These are phyloP conservation scores for Aricia artaxerxes DNA, from an alignment of 2,888 invertebrate genomes.

Conservation along the genomic window DNA sequence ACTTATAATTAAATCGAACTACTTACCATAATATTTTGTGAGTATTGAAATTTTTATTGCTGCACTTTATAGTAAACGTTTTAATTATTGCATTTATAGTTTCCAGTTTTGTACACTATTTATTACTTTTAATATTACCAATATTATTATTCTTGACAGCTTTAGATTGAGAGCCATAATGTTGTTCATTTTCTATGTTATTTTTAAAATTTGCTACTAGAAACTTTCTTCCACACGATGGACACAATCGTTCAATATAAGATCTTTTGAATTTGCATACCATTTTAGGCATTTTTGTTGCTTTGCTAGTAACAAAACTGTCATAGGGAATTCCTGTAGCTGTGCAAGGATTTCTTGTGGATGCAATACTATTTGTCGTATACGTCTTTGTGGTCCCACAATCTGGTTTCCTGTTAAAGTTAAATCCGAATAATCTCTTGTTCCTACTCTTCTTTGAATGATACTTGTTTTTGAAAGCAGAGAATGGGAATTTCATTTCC, in stretches of 20 bases:
- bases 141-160: neutral
- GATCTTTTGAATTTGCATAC: neutral
- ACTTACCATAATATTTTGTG: neutral
- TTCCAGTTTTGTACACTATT: neutral
- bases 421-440: conserved; percentile 6
- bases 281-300: neutral
- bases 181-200: neutral
- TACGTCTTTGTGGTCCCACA: neutral
- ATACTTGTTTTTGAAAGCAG: conserved; percentile 46
- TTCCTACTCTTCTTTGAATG: neutral
- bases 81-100: neutral
- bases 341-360: neutral
- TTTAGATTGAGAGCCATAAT: neutral
- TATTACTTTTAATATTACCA: neutral
- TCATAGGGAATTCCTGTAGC: neutral
- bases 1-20: neutral
- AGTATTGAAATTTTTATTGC: neutral
- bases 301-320: neutral
- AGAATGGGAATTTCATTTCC: conserved; percentile 64
- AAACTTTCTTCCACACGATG: conserved; percentile 11
- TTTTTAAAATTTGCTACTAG: neutral
- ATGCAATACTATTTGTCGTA: neutral
- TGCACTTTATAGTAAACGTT: neutral
- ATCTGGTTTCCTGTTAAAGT: neutral
- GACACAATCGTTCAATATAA: conserved; percentile 13